Conservation (phyloP, 2,888 invertebrate species). For the Brachyptera risi region DNA sequence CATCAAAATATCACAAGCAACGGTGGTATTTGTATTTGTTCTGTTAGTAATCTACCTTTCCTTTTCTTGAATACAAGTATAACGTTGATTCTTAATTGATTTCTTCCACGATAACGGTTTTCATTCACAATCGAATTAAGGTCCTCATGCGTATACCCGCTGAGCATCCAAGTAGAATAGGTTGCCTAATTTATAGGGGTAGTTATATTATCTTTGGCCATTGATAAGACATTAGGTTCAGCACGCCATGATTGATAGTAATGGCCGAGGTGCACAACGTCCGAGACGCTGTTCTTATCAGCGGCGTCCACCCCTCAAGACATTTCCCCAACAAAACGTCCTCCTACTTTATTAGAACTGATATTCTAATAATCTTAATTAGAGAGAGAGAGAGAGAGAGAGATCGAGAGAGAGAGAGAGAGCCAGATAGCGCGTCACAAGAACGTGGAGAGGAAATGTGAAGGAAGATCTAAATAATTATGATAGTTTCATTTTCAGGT, state of each 20-base stretch:
- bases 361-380: too few species aligned
- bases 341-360: too few species aligned
- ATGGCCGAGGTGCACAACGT: slow-evolving; percentile 4
- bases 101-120: not conserved
- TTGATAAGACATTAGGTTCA: slow-evolving; percentile 11
- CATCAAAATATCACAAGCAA: too few species aligned
- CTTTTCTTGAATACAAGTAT: not conserved
- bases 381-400: too few species aligned
- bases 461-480: slow-evolving; percentile 33
- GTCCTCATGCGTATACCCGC: too few species aligned
- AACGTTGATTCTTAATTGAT: too few species aligned
- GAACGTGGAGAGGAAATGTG: slow-evolving; percentile 42
- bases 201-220: slow-evolving; percentile 9
- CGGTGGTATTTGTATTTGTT: too few species aligned
- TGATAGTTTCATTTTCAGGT: slow-evolving; percentile 28
- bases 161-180: slow-evolving; percentile 14
- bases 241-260: slow-evolving; percentile 17
- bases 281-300: slow-evolving; percentile 22
- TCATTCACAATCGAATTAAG: not conserved
- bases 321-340: slow-evolving; percentile 7
- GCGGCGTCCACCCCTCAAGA: not conserved
- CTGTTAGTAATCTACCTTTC: too few species aligned
- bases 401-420: too few species aligned
- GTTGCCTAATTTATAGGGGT: slow-evolving; percentile 13
- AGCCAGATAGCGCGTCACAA: too few species aligned